These are phyloP conservation scores for Ptilodon capucinus DNA, from an alignment of 2,888 invertebrate genomes.

Conservation along the genomic window DNA sequence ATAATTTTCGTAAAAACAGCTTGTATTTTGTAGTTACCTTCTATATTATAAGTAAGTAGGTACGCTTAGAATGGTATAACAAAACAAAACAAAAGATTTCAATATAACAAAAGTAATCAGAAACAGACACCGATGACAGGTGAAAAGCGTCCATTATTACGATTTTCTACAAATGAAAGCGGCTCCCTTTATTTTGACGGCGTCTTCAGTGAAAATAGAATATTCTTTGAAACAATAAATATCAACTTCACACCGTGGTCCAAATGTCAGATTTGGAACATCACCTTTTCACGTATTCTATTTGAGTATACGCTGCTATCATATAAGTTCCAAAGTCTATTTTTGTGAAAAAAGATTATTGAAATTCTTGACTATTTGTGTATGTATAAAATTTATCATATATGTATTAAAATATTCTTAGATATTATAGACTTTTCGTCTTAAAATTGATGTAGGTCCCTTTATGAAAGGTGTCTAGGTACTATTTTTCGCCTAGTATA, in stretches of 20 bases:
- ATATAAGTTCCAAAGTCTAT: too few relatives aligned
- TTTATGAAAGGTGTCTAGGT: too few relatives aligned
- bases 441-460: too few relatives aligned
- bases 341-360: too few relatives aligned
- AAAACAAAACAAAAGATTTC: constrained; percentile 30
- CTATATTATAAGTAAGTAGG: too few relatives aligned
- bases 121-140: constrained; percentile 55
- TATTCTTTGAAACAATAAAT: constrained; percentile 51
- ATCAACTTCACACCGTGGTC: constrained; percentile 38
- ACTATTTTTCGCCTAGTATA: too few relatives aligned
- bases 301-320: too few relatives aligned
- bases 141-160: constrained; percentile 59
- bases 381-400: too few relatives aligned
- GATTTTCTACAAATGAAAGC: constrained; percentile 51
- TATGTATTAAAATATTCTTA: too few relatives aligned
- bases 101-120: constrained; percentile 33
- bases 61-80: background rate
- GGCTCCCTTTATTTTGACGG: constrained; percentile 45
- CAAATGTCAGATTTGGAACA: constrained; percentile 48
- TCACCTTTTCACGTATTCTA: background rate
- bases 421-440: too few relatives aligned
- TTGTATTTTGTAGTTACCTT: background rate
- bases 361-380: too few relatives aligned
- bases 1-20: too few relatives aligned
- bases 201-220: constrained; percentile 40